phyloP scores from a whole-genome alignment of 2,797 vertebrate species.

The Falco novaeseelandiae region DNA sequence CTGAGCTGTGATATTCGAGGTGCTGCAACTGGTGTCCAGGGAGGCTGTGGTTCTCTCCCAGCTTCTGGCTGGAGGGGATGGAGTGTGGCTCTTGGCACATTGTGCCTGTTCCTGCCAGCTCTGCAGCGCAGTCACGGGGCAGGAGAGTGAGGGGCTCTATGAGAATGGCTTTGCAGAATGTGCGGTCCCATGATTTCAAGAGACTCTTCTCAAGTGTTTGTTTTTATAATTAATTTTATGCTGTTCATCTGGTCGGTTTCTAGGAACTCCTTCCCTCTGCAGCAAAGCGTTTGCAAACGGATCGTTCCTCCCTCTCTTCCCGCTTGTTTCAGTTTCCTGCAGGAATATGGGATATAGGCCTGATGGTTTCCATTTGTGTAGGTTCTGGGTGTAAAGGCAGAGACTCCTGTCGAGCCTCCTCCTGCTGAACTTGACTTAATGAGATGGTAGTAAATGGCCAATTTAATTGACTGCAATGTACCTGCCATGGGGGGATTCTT shows the following conservation, averaged over 20 bases:
- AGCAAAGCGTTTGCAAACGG: neutral
- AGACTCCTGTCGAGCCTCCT: neutral
- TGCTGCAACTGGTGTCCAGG: fast-evolving
- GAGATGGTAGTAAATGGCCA: neutral
- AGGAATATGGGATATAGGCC: neutral
- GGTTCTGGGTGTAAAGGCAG: neutral
- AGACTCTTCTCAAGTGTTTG: neutral
- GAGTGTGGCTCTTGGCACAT: fast-evolving
- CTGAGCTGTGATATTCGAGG: neutral
- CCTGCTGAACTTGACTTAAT: neutral
- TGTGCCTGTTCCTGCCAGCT: neutral
- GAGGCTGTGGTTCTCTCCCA: neutral
- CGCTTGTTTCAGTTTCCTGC: fast-evolving
- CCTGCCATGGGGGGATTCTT: neutral
- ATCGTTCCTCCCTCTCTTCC: neutral
- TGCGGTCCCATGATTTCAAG: fast-evolving
- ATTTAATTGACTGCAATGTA: fast-evolving
- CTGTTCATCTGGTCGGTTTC: neutral
- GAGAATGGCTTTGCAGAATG: fast-evolving
- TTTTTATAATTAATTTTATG: neutral
- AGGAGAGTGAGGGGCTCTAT: neutral
- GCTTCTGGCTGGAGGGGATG: neutral
- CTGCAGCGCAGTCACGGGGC: fast-evolving
- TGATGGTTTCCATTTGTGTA: fast-evolving
- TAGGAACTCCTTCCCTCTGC: neutral